A percentile compares a stretch with the other conserved stretches of the same genome.
phyloP scores from a whole-genome alignment of 1,140 invertebrate genomes.

The Drusus annulatus region DNA sequence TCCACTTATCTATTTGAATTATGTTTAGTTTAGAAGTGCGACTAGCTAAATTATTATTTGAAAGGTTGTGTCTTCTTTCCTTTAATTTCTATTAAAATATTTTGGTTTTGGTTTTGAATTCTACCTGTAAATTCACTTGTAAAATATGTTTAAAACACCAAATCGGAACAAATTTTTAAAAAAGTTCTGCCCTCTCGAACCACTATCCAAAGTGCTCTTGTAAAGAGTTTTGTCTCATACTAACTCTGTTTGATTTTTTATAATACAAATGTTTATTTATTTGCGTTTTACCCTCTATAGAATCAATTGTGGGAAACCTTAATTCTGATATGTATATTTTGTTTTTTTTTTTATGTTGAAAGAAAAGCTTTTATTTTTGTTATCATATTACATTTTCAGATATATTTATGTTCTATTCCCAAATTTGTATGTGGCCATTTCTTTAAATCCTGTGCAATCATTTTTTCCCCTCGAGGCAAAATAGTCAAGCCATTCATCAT shows the following conservation, averaged over 20 bases:
- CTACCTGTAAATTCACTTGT: too few species aligned
- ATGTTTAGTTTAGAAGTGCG: neutral
- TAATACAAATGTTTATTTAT: too few species aligned
- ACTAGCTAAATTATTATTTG: constrained; percentile 2
- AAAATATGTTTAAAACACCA: too few species aligned
- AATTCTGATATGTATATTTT: too few species aligned
- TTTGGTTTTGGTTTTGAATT: neutral
- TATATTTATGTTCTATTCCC: constrained; percentile 4
- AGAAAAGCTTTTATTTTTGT: constrained; percentile 6
- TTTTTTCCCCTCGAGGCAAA: neutral
- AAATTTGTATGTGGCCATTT: constrained; percentile 13
- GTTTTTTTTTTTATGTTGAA: too few species aligned
- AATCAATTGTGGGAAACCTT: too few species aligned
- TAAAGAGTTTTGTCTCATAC: too few species aligned
- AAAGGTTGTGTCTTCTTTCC: neutral
- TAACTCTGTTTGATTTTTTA: too few species aligned
- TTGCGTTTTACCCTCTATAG: too few species aligned
- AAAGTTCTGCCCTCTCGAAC: too few species aligned
- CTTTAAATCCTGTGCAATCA: constrained; percentile 8
- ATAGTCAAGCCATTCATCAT: neutral
- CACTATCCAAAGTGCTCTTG: too few species aligned
- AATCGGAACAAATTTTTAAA: too few species aligned
- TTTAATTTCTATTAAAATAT: neutral
- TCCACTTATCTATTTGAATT: constrained; percentile 9
- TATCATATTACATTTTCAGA: constrained; percentile 16